Base-by-base conservation (phyloP, 2,888 invertebrate genomes). In the Sericinus montela region DNA sequence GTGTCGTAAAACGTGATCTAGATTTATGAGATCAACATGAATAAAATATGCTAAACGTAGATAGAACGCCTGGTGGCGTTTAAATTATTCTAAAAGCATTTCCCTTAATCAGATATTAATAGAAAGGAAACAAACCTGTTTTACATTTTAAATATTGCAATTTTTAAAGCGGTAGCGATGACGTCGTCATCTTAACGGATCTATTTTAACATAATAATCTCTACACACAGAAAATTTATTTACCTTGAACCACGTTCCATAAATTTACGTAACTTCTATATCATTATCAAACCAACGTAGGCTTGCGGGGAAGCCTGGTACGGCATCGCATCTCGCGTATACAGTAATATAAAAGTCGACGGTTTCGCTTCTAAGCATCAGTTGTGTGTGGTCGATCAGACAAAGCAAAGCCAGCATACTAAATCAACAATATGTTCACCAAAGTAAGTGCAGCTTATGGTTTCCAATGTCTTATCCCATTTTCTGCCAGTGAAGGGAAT, bases 201-300 rank as follows among this genome's bases (percentile, higher is more conserved):
- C 53, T 29, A 48, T 47, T 52, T 56, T 39, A 38, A 45, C 14
- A 41, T 44, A 45, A 57, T 56, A 53, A 52, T 59, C 49, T 54
- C 32, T 34, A 59, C 56, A 65, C 62, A 60, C 53, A 56, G 57
- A 63, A 65, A 60, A 62, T 63, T 70, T 62, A 68, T 66, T 80
- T 67, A 84, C 87, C 87, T 88, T 88, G 88, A 87, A 83, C 83
- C 67, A 67, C 58, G 60, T 61, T 62, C 67, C 69, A 70, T 80
- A 77, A 83, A 80, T 85, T 84, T 82, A 84, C 77, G 81, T 87
- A 86, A 88, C 85, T 81, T 69, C 75, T 67, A 63, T 79, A 79
- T 78, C 78, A 84, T 86, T 85, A 87, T 87, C 75, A 84, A 83
- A 84, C 85, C 83, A 75, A 83, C 75, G 81, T 85, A 70, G 79